Percentiles rank a stretch among this genome's conserved stretches.
Evolutionary conservation across 2,113 vertebrate species (phyloP).

Genomic region (Spizaetus ornatus): DNA sequence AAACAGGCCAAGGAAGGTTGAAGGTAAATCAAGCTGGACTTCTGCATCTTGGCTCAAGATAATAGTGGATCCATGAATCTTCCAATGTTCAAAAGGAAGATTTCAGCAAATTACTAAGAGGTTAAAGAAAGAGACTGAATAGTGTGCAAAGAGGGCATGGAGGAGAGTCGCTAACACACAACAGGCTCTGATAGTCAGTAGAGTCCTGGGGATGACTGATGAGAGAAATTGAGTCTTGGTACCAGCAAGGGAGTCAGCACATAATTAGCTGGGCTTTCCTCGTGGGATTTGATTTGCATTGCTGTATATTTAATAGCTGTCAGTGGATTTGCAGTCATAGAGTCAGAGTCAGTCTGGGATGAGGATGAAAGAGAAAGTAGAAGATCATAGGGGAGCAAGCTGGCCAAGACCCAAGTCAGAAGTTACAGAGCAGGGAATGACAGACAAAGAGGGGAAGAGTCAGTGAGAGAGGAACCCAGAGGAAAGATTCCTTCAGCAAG

Average conservation of each 20-base stretch:
- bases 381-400: neutral
- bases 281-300: neutral
- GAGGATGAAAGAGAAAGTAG: slow-evolving; percentile 30
- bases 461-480: neutral
- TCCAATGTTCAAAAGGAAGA: slow-evolving; percentile 17
- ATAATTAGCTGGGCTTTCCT: slow-evolving; percentile 22
- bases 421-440: neutral
- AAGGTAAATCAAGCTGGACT: slow-evolving; percentile 31
- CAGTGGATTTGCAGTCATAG: neutral
- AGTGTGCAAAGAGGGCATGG: neutral
- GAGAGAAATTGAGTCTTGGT: slow-evolving; percentile 9
- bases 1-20: neutral
- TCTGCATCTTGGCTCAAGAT: neutral
- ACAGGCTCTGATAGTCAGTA: neutral
- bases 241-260: slow-evolving; percentile 1
- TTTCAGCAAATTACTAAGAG: neutral
- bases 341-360: neutral
- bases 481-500: neutral
- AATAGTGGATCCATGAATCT: slow-evolving; percentile 33
- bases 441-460: neutral
- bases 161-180: neutral
- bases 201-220: neutral
- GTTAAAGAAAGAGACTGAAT: neutral
- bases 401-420: neutral
- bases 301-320: slow-evolving; percentile 20